Evolutionary conservation across 2,888 invertebrate species (phyloP), one percentile per base, ranked within the genome.

Genomic region (Abrostola triplasia): DNA sequence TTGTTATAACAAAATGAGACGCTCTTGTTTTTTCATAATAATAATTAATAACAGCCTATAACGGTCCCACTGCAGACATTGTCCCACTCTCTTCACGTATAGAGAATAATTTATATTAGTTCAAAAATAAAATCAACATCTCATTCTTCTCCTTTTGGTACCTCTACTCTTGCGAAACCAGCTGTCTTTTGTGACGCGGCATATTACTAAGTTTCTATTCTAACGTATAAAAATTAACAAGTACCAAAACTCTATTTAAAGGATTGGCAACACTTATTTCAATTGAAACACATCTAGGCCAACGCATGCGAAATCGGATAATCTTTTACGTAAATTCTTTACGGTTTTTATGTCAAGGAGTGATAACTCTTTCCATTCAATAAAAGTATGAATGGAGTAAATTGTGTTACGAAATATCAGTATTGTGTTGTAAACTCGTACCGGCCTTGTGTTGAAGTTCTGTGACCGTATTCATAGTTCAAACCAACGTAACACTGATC

Each of bases 331-430:
- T 48, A 59, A 64, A 60, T 64, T 74, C 40, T 76, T 59, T 37
- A 13, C 56, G 41, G 38, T 64, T 70, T 68, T 67, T 64, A 71
- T 78, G 76, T 76, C 77, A 73, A 79, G 76, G 79, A 62, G 49
- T 59, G 41, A 77, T 76, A 57, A 73, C 64, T 73, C 63, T 72
- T 70, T 76, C 73, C 70, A 77, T 78, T 81, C 67, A 77, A 75
- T 73, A 67, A 55, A 60, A 66, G 35, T 62, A 67, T 76, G 77
- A 80, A 80, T 78, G 74, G 66, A 73, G 71, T 79, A 67, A 77
- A 80, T 70, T 60, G 69, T 67, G 59, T 81, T 77, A 76, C 76
- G 76, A 73, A 79, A 80, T 59, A 40, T 49, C 10, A 24, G 24
- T 24, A 4, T 49, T 52, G 8, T 41, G 8, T n/a, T 12, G 36